phyloP scores from a whole-genome alignment of 2,888 invertebrate genomes.

The Phengaris arion region DNA sequence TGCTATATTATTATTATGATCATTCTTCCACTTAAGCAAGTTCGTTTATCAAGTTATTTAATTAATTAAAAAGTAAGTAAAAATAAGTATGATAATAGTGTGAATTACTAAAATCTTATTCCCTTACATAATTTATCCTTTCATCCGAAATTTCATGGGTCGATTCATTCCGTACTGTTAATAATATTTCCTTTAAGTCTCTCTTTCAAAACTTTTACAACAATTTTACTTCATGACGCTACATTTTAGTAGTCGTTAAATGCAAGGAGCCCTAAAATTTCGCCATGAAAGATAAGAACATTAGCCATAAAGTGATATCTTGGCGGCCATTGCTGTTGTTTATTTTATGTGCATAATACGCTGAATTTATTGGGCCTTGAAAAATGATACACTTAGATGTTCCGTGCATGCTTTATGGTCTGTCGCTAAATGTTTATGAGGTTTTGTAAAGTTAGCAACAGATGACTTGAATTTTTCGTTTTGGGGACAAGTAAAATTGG shows the following conservation, averaged over 20 bases:
- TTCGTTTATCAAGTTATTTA: too few relatives aligned
- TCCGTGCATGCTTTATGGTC: constrained; percentile 35
- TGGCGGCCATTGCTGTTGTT: constrained; percentile 40
- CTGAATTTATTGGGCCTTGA: constrained; percentile 17
- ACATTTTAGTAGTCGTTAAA: constrained; percentile 27
- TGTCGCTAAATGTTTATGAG: not conserved
- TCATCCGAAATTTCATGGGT: too few relatives aligned
- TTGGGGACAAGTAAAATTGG: constrained; percentile 30
- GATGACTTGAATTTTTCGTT: constrained; percentile 49
- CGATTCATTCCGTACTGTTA: not conserved
- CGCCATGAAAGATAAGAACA: constrained; percentile 60
- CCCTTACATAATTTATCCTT: too few relatives aligned
- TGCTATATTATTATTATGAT: too few relatives aligned
- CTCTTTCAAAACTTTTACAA: constrained; percentile 28
- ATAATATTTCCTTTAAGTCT: constrained; percentile 34
- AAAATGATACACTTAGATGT: constrained; percentile 44
- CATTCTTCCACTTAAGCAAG: too few relatives aligned
- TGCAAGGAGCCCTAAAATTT: constrained; percentile 30
- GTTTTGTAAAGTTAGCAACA: constrained; percentile 6
- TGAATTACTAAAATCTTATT: too few relatives aligned
- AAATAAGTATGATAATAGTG: too few relatives aligned
- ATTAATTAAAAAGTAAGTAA: too few relatives aligned
- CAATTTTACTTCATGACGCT: constrained; percentile 23
- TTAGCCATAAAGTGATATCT: constrained; percentile 55
- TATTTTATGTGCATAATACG: constrained; percentile 36